Conservation (phyloP, 2,888 invertebrate species). For the Ophioninae sp. region DNA sequence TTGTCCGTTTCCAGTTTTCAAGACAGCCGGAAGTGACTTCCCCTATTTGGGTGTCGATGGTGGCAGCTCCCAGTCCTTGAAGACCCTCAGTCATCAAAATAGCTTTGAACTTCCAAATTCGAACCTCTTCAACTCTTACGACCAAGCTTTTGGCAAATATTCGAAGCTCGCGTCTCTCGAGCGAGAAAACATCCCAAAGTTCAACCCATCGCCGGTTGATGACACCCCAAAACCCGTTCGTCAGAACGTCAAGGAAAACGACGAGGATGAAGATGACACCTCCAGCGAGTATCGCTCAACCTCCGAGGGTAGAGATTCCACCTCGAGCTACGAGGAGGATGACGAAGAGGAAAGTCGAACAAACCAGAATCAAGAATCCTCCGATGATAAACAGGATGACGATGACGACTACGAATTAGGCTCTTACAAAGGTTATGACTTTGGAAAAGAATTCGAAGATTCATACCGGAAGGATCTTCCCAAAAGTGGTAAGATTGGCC, state of each 20-base stretch:
- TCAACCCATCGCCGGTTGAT: not conserved
- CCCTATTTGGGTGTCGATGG: conserved; percentile 55
- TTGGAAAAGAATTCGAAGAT: conserved; percentile 71
- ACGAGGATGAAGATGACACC: conserved; percentile 64
- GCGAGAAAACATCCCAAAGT: not conserved
- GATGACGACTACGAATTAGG: conserved; percentile 53
- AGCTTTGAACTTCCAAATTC: conserved; percentile 59
- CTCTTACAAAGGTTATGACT: conserved; percentile 65
- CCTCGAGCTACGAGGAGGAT: conserved; percentile 66
- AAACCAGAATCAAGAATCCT: conserved; percentile 64
- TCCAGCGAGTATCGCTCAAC: conserved; percentile 50
- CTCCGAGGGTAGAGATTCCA: conserved; percentile 26
- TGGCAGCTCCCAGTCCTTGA: conserved; percentile 61
- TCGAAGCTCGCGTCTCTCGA: conserved; percentile 60
- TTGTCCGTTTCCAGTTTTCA: conserved; percentile 22
- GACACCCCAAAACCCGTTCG: conserved; percentile 42
- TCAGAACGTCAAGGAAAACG: conserved; percentile 62
- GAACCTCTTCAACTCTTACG: conserved; percentile 68
- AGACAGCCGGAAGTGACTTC: conserved; percentile 8
- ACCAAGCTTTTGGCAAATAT: conserved; percentile 73
- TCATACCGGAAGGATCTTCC: conserved; percentile 68
- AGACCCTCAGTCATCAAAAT: conserved; percentile 34
- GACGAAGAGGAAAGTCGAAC: conserved; percentile 67
- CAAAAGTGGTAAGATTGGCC: conserved; percentile 66
- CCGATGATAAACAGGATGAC: conserved; percentile 55